These are phyloP conservation scores for Drosophila fuyamai DNA, from an alignment of 1,140 invertebrate genomes.

Conservation along the genomic window DNA sequence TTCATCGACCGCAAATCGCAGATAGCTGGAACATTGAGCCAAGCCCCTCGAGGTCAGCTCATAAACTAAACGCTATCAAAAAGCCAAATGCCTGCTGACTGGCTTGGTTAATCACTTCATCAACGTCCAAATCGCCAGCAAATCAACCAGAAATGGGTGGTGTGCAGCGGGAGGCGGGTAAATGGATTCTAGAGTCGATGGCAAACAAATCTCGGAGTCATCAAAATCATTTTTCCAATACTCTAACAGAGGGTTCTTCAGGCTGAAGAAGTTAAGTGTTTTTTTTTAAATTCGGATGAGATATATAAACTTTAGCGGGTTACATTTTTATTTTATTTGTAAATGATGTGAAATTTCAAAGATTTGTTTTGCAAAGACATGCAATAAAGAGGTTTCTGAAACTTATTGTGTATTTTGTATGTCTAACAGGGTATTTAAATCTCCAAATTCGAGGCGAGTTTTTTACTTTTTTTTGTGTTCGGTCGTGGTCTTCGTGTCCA, in stretches of 20 bases:
- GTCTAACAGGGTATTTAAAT: neutral
- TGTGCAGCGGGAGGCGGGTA: conserved; percentile 4
- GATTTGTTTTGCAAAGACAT: too few species aligned
- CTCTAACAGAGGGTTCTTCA: neutral
- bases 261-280: too few species aligned
- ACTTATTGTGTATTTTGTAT: too few species aligned
- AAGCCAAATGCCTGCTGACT: conserved; percentile 48
- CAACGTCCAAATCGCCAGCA: conserved; percentile 64
- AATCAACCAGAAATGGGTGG: conserved; percentile 43
- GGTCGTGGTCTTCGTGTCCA: conserved; percentile 62
- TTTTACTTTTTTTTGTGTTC: neutral
- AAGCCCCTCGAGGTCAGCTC: conserved; percentile 44
- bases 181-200: conserved; percentile 41
- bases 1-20: conserved; percentile 36
- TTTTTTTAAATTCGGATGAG: neutral
- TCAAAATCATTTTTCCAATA: conserved; percentile 36
- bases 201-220: conserved; percentile 58
- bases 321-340: too few species aligned
- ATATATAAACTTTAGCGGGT: too few species aligned
- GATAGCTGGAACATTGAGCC: conserved; percentile 21
- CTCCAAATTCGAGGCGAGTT: neutral
- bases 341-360: too few species aligned
- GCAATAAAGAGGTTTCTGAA: too few species aligned
- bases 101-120: conserved; percentile 75
- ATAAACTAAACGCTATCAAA: conserved; percentile 71